Evolutionary conservation across 2,113 vertebrate species (phyloP), one percentile per base, ranked within the genome.

Genomic region (Chascanopsetta lugubris): DNA sequence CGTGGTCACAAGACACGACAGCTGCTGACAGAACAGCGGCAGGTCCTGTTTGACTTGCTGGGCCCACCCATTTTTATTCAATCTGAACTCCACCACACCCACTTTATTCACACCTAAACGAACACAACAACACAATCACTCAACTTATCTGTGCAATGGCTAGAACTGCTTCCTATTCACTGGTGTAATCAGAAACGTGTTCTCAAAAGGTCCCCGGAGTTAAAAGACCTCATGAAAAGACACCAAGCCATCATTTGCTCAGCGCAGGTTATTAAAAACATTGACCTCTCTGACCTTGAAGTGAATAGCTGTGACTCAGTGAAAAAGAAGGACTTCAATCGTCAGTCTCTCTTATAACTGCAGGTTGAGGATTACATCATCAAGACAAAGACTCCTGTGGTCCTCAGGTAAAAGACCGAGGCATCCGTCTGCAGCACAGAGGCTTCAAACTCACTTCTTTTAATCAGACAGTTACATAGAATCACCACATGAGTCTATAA

Each of bases 1-100:
- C 13, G 11, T 27, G 5, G 46, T 80, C 79, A 82, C 74, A 20
- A 59, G 75, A 74, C 40, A 21, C 1, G 1, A 17, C 36, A 74
- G 61, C 58, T 69, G 46, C 15, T 61, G 58, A 69, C 38, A 54
- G 17, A 47, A 67, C 8, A 58, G 49, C 22, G 42, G 40, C 21
- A 77, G 30, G 36, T 65, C 32, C 27, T 5, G 27, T 70, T 64
- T 64, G 7, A 32, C 46, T 38, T 17, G 21, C 18, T 45, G 9
- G 10, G 6, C 17, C 4, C 20, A 43, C 62, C 65, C 70, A 65
- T 15, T 7, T 56, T 59, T 30, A 51, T n/a, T 64, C 8, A 38
- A 55, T 47, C 6, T 13, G 21, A 59, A 59, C 20, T 45, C 8
- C 21, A 56, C 24, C 40, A 34, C 63, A 43, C 40, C 57, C 4